Conservation (phyloP, 1,140 invertebrate species). For the Scaptomyza hsui region DNA sequence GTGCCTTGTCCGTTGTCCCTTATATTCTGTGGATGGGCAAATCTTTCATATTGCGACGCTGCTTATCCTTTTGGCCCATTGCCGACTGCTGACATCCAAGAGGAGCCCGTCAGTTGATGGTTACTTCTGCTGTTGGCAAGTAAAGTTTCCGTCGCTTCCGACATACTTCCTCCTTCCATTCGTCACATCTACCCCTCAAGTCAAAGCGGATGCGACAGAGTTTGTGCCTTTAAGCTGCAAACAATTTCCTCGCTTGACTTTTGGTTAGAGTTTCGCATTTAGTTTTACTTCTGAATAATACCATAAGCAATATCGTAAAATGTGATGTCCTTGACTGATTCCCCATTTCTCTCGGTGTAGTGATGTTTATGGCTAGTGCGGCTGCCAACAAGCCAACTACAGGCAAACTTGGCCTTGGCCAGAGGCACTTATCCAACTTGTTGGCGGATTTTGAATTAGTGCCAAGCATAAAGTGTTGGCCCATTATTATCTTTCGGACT, state of each 20-base stretch:
- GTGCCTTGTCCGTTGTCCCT: background rate
- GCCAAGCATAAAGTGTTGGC: conserved; percentile 81
- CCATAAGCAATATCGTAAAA: conserved; percentile 50
- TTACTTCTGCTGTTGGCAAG: conserved; percentile 44
- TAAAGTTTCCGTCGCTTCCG: conserved; percentile 69
- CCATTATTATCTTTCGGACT: conserved; percentile 82
- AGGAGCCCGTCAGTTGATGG: conserved; percentile 55
- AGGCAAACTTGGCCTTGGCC: conserved; percentile 47
- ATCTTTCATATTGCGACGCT: conserved; percentile 52
- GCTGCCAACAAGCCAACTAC: conserved; percentile 17
- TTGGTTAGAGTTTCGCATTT: conserved; percentile 56
- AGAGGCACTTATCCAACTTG: conserved; percentile 26
- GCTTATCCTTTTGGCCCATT: conserved; percentile 60
- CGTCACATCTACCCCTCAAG: background rate
- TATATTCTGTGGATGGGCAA: background rate
- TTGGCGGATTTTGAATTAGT: conserved; percentile 72
- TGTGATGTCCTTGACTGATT: conserved; percentile 64
- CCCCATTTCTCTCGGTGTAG: conserved; percentile 63
- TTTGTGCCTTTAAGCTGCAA: conserved; percentile 44
- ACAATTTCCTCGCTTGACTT: conserved; percentile 57
- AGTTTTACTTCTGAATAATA: conserved; percentile 54
- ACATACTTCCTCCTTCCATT: conserved; percentile 33
- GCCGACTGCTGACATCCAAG: conserved; percentile 41
- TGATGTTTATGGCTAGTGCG: conserved; percentile 35
- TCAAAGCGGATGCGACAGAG: conserved; percentile 18